These are phyloP conservation scores for Oenanthe oenanthe DNA, from an alignment of 2,113 vertebrate genomes.

Conservation along the genomic window DNA sequence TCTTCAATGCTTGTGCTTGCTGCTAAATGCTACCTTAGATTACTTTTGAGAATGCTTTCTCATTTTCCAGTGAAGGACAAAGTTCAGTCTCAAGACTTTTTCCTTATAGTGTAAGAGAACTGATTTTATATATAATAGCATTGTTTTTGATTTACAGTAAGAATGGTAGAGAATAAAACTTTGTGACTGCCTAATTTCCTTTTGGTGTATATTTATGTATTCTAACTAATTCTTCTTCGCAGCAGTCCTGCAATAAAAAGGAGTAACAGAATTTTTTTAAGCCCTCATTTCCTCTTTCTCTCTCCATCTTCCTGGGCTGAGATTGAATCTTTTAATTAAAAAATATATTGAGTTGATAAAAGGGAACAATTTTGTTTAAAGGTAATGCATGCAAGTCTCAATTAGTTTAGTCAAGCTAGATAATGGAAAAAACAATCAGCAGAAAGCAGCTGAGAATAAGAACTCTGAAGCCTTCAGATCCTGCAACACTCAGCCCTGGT, in stretches of 20 bases:
- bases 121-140: neutral
- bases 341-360: neutral
- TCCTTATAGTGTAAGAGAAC: neutral
- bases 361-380: neutral
- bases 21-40: neutral
- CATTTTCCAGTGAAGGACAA: neutral
- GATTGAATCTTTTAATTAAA: neutral
- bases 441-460: neutral
- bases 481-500: neutral
- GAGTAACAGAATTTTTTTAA: neutral
- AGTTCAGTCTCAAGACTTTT: neutral
- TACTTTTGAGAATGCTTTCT: neutral
- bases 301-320: neutral
- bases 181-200: neutral
- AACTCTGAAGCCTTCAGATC: neutral
- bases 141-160: neutral
- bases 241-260: neutral
- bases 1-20: neutral
- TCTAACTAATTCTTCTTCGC: neutral
- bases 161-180: neutral
- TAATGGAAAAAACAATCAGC: neutral
- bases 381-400: neutral
- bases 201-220: neutral
- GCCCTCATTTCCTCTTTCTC: neutral
- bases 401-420: neutral